Evolutionary conservation across 2,113 vertebrate species (phyloP).

Genomic region (Mastomys coucha): DNA sequence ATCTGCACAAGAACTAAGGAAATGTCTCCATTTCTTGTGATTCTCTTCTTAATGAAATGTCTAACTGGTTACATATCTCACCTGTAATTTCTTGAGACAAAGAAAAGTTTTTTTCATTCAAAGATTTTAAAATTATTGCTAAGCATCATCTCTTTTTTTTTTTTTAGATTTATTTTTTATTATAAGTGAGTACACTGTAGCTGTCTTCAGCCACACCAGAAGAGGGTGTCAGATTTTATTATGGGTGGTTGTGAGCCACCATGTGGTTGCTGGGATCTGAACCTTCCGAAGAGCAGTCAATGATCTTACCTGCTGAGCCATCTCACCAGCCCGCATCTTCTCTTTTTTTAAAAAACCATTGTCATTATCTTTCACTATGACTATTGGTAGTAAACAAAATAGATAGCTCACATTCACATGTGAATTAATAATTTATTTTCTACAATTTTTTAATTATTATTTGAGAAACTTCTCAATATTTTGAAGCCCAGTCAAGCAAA

Average conservation of each 20-base stretch:
- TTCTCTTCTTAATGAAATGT: constrained; percentile 34
- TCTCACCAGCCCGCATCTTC: no score
- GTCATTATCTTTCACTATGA: not conserved
- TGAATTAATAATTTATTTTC: not conserved
- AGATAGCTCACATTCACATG: not conserved
- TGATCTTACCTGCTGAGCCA: no score
- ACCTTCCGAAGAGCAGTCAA: no score
- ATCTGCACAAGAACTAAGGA: not conserved
- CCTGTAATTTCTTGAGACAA: not conserved
- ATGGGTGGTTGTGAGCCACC: no score
- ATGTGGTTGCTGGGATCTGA: no score
- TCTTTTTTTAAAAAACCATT: not conserved
- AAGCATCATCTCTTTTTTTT: not conserved
- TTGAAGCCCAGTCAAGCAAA: constrained; percentile 39
- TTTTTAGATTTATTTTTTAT: no score
- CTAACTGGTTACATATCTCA: not conserved
- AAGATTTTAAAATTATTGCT: not conserved
- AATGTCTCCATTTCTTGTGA: constrained; percentile 2
- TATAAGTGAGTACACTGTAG: no score
- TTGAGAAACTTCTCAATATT: constrained; percentile 16
- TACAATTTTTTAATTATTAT: constrained; percentile 36
- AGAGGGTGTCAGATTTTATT: no score
- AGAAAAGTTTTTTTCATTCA: not conserved
- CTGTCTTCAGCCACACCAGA: no score
- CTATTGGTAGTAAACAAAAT: not conserved